These are phyloP conservation scores for Sinopyrophorus schimmeli DNA, from an alignment of 2,888 invertebrate species.

Conservation along the genomic window DNA sequence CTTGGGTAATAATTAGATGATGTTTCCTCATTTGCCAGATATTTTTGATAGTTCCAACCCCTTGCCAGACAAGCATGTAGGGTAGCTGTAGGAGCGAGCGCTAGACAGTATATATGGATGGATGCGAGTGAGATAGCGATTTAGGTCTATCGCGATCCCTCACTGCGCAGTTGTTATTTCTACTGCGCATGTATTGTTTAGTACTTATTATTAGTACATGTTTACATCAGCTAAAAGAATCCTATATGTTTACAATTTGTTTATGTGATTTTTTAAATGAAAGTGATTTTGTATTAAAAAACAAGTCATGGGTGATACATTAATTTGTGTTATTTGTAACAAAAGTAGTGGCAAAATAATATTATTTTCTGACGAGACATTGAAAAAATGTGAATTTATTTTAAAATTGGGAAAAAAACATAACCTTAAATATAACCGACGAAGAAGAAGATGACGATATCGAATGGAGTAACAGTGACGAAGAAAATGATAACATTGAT, in stretches of 20 bases:
- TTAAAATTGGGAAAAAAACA: slow-evolving; percentile 8
- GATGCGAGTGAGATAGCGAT: slow-evolving; percentile 3
- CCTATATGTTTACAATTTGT: neutral
- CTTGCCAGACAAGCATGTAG: too few relatives aligned
- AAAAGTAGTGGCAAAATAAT: slow-evolving; percentile 8
- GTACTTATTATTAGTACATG: neutral
- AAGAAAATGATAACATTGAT: too few relatives aligned
- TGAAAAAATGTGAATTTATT: too few relatives aligned
- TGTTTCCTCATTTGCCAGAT: too few relatives aligned
- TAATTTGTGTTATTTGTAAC: slow-evolving; percentile 3
- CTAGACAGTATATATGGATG: neutral
- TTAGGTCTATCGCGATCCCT: slow-evolving; percentile 3
- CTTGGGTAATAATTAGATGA: too few relatives aligned
- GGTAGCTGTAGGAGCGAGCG: slow-evolving; percentile 4
- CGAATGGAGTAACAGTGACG: too few relatives aligned
- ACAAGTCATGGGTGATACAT: slow-evolving; percentile 1
- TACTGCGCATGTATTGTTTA: neutral
- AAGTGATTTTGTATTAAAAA: neutral
- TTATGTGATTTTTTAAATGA: slow-evolving; percentile 2
- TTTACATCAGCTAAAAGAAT: too few relatives aligned
- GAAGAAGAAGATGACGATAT: too few relatives aligned
- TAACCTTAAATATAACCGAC: slow-evolving; percentile 8
- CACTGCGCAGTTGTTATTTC: slow-evolving; percentile 3
- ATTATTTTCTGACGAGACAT: neutral
- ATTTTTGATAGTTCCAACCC: too few relatives aligned